A percentile compares a stretch with the other conserved stretches of the same genome.
Conservation (phyloP, 2,797 vertebrate species). For the Yasuhikotakia modesta region DNA sequence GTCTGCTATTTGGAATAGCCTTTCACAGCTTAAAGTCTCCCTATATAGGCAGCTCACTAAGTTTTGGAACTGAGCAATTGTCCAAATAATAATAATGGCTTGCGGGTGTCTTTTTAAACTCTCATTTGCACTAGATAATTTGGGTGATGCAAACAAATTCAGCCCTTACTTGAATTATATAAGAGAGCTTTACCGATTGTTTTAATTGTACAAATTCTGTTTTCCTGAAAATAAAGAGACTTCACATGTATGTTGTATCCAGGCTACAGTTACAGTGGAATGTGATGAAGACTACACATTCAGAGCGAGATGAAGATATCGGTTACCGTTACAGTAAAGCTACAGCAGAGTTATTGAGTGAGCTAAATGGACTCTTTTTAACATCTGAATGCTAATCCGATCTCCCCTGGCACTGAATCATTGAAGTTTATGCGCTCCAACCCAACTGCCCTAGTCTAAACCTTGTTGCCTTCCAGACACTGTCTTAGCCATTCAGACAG, state of each 20-base stretch:
- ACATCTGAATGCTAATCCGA: conserved; percentile 10
- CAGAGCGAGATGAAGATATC: not conserved
- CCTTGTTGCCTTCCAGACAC: conserved; percentile 46
- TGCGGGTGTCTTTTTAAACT: not conserved
- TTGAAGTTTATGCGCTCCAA: conserved; percentile 43
- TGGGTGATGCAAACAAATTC: not conserved
- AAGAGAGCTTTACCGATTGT: not conserved
- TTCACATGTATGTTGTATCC: conserved; percentile 3
- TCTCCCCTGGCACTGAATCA: conserved; percentile 31
- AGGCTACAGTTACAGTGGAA: not conserved
- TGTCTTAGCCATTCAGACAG: conserved; percentile 39
- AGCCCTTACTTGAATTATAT: not conserved
- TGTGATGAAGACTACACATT: conserved; percentile 12
- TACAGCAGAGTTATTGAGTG: conserved; percentile 5
- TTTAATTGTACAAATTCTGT: too few species aligned
- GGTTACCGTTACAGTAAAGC: conserved; percentile 30
- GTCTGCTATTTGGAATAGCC: not conserved
- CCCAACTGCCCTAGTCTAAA: conserved; percentile 42
- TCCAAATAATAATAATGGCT: not conserved
- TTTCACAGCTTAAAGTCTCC: not conserved
- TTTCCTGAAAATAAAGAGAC: not conserved
- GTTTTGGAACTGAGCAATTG: not conserved
- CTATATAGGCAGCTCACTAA: not conserved
- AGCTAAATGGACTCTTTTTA: conserved; percentile 17
- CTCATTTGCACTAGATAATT: not conserved